Evolutionary conservation across 2,888 invertebrate species (phyloP).

Genomic region (Patella caerulea): DNA sequence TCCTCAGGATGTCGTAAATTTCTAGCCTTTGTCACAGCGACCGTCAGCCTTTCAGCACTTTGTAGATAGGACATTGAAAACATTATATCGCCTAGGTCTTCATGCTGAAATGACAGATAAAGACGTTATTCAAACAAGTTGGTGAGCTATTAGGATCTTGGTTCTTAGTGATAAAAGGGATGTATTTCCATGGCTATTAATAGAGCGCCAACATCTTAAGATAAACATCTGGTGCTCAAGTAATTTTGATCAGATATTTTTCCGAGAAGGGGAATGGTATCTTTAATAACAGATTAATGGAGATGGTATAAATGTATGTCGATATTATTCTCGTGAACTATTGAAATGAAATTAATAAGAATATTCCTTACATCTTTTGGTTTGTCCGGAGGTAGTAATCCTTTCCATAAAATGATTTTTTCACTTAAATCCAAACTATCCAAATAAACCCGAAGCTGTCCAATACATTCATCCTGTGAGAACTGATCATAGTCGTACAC

Average conservation of each 20-base stretch:
- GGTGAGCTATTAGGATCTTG: too few species aligned
- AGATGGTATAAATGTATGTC: too few species aligned
- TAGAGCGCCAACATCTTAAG: too few species aligned
- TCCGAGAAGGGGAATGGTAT: too few species aligned
- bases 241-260: too few species aligned
- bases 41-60: constrained; percentile 87
- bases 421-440: constrained; percentile 76
- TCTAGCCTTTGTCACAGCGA: constrained; percentile 86
- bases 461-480: constrained; percentile 78
- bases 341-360: too few species aligned
- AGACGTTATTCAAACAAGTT: neutral
- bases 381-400: constrained; percentile 66
- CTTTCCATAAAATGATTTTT: constrained; percentile 76
- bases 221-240: too few species aligned
- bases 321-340: too few species aligned
- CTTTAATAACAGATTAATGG: too few species aligned
- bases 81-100: constrained; percentile 77
- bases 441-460: constrained; percentile 76
- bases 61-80: constrained; percentile 89
- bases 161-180: too few species aligned
- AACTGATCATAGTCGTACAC: constrained; percentile 80
- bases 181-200: too few species aligned
- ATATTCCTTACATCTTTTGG: constrained; percentile 43
- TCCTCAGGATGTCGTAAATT: constrained; percentile 76
- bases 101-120: constrained; percentile 37